Percentiles rank a stretch among this genome's conserved stretches.
Evolutionary conservation across 1,140 invertebrate genomes (phyloP).

Genomic region (Luehdorfia chinensis): DNA sequence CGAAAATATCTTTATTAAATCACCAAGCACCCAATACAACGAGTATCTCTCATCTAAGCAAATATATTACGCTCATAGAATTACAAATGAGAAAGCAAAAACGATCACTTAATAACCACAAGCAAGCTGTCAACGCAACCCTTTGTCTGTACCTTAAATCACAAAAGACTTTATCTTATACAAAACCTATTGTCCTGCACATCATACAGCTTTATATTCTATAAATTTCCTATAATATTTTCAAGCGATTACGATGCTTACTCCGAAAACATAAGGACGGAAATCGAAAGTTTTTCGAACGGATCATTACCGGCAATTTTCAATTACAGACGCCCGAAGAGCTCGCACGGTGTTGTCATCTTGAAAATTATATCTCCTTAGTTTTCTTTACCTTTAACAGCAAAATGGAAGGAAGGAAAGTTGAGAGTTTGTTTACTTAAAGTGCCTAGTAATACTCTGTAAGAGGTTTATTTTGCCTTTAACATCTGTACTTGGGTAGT

Average conservation of each 20-base stretch:
- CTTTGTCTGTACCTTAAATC: slow-evolving; percentile 12
- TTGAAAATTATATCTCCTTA: slow-evolving; percentile 44
- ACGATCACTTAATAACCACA: not conserved
- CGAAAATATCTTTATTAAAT: too few species aligned
- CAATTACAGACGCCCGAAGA: slow-evolving; percentile 37
- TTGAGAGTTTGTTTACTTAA: slow-evolving; percentile 24
- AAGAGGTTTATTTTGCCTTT: slow-evolving; percentile 9
- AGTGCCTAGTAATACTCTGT: not conserved
- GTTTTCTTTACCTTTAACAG: slow-evolving; percentile 27
- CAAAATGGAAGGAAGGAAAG: slow-evolving; percentile 20
- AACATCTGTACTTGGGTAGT: not conserved
- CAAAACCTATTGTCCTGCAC: slow-evolving; percentile 35
- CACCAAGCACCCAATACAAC: too few species aligned
- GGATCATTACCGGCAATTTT: slow-evolving; percentile 44
- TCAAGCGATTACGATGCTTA: slow-evolving; percentile 16
- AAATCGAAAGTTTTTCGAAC: slow-evolving; percentile 12
- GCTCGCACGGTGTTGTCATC: slow-evolving; percentile 40
- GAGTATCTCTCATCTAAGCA: too few species aligned
- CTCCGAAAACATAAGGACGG: slow-evolving; percentile 18
- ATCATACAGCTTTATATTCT: slow-evolving; percentile 30
- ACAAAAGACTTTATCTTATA: slow-evolving; percentile 20
- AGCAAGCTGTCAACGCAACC: slow-evolving; percentile 13
- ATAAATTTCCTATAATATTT: slow-evolving; percentile 21
- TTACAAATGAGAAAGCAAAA: slow-evolving; percentile 1
- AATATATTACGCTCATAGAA: not conserved